Percentiles rank a stretch among this genome's conserved stretches.
These are phyloP conservation scores for Zaprionus ornatus DNA, from an alignment of 1,140 invertebrate genomes.

Conservation along the genomic window DNA sequence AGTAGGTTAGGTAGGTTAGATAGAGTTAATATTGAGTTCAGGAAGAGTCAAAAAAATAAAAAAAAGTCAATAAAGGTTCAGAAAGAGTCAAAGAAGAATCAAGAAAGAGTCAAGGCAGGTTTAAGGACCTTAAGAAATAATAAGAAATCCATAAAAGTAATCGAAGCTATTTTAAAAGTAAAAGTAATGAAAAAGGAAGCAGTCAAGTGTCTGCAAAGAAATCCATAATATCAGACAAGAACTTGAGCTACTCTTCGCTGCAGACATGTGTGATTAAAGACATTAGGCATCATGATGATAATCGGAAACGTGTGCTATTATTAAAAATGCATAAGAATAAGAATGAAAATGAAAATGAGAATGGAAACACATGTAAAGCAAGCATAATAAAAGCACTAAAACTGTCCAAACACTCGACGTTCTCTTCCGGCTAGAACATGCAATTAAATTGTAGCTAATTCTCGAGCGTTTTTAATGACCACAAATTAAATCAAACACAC, in stretches of 20 bases:
- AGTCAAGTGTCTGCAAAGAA: background rate
- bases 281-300: background rate
- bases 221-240: background rate
- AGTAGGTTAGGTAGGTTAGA: too few species aligned
- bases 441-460: slow-evolving; percentile 3
- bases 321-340: slow-evolving; percentile 3
- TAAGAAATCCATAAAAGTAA: background rate
- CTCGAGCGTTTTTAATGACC: slow-evolving; percentile 20
- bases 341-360: background rate
- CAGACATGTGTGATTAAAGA: background rate
- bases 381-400: slow-evolving; percentile 20
- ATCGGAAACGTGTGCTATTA: slow-evolving; percentile 6
- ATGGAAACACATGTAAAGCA: slow-evolving; percentile 7
- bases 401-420: slow-evolving; percentile 12
- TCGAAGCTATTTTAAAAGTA: too few species aligned
- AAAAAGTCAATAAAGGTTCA: too few species aligned
- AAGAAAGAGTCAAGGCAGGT: background rate
- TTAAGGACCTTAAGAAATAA: background rate
- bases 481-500: slow-evolving; percentile 12
- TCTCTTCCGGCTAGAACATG: slow-evolving; percentile 2
- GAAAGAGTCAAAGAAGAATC: background rate
- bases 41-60: too few species aligned
- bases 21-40: too few species aligned
- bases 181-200: too few species aligned
- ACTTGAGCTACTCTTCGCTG: background rate